Evolutionary conservation across 1,140 invertebrate genomes (phyloP).

Genomic region (Drosophila bocqueti): DNA sequence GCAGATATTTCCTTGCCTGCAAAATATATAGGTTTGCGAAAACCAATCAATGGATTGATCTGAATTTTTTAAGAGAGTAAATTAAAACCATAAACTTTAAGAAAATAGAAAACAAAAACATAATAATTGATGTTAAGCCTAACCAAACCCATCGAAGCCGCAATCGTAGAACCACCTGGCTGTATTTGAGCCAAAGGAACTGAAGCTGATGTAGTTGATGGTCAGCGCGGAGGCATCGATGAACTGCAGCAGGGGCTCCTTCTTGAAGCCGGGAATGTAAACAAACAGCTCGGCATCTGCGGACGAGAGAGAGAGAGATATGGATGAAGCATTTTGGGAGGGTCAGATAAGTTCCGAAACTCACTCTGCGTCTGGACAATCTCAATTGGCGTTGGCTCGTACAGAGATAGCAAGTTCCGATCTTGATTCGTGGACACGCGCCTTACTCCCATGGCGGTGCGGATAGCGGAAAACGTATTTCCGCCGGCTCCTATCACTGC

Average conservation of each 20-base stretch:
- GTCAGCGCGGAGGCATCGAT: slow-evolving; percentile 55
- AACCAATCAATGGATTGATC: not conserved
- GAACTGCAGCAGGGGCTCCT: slow-evolving; percentile 64
- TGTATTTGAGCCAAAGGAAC: slow-evolving; percentile 64
- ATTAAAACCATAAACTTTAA: not conserved
- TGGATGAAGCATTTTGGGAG: not conserved
- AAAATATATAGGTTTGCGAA: not conserved
- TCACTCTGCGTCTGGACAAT: slow-evolving; percentile 79
- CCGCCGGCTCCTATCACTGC: slow-evolving; percentile 79
- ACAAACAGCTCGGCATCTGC: slow-evolving; percentile 72
- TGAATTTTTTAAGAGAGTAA: not conserved
- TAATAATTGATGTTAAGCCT: slow-evolving; percentile 2
- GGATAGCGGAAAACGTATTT: slow-evolving; percentile 79
- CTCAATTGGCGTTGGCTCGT: slow-evolving; percentile 81
- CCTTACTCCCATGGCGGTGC: slow-evolving; percentile 58
- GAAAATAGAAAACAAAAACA: no score
- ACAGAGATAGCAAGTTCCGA: slow-evolving; percentile 60
- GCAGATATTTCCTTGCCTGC: slow-evolving; percentile 46
- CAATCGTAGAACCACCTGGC: slow-evolving; percentile 83
- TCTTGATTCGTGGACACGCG: slow-evolving; percentile 77
- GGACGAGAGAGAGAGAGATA: not conserved
- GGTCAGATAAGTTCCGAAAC: slow-evolving; percentile 1
- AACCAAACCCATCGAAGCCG: slow-evolving; percentile 72
- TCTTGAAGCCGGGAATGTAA: slow-evolving; percentile 75
- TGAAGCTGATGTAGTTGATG: slow-evolving; percentile 78